Base-by-base conservation (phyloP, 2,888 invertebrate genomes). In the Hecatera dysodea region DNA sequence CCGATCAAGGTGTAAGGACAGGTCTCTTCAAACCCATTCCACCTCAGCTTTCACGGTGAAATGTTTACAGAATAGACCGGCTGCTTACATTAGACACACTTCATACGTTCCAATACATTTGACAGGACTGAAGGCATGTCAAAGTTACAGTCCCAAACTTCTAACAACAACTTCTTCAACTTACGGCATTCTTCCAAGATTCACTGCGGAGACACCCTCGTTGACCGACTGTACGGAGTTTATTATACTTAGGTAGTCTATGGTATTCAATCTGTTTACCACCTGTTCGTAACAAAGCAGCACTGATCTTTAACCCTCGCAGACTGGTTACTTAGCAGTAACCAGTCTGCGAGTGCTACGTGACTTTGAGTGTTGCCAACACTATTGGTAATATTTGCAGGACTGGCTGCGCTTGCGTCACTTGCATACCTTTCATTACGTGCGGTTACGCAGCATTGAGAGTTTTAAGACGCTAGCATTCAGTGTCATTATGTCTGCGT, bases 341-440 rank as follows among this genome's bases (percentile, higher is more conserved):
- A n/a, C n/a, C n/a, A n/a, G n/a, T n/a, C n/a, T 36, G n/a, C 60
- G 44, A 75, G 11, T 75, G 29, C 68, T 60, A 50, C 76, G 69
- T 61, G 60, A 44, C 64, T 70, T 57, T 50, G 52, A 59, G 52
- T 67, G n/a, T 60, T 73, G 63, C 59, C 39, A 65, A 59, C 15
- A 52, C 24, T 65, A 39, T 66, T 63, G 57, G 59, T 66, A 80
- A 75, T 79, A 75, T 80, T 70, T 64, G 60, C 63, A 67, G 29
- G 11, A 48, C 29, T 33, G 44, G 27, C 52, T 79, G 55, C 66
- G 52, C 61, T 79, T 78, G 55, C 71, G 64, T 71, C 75, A 75
- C 44, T 39, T 65, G 50, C 50, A 56, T 78, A 68, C 68, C 55
- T 80, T 53, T n/a, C 44, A 60, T 44, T 78, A 72, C 60, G 55